Conservation (phyloP, 2,113 vertebrate species). For the Nymphicus hollandicus region DNA sequence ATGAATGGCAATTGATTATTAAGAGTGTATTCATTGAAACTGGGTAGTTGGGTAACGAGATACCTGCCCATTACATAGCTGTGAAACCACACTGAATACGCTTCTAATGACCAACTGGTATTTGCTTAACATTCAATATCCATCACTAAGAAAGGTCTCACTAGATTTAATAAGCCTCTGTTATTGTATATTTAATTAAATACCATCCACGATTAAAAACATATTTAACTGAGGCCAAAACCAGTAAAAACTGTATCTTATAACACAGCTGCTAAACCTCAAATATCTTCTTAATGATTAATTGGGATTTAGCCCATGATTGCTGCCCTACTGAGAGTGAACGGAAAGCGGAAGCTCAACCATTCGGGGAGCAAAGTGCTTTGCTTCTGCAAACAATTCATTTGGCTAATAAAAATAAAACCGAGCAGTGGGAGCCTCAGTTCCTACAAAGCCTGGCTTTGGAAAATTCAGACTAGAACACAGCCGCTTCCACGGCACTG, state of each 20-base stretch:
- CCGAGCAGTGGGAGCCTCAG: not conserved
- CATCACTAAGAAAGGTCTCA: slow-evolving; percentile 35
- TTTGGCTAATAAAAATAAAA: slow-evolving; percentile 18
- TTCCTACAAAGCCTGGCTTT: not conserved
- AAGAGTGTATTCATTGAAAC: slow-evolving; percentile 26
- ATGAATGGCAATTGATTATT: slow-evolving; percentile 56
- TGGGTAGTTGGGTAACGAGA: slow-evolving; percentile 42
- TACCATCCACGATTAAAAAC: slow-evolving; percentile 65
- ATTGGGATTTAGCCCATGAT: slow-evolving; percentile 58
- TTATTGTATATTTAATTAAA: slow-evolving; percentile 70
- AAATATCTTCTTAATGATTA: slow-evolving; percentile 67
- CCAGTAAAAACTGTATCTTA: slow-evolving; percentile 62
- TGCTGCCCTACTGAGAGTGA: not conserved
- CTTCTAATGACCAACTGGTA: slow-evolving; percentile 42
- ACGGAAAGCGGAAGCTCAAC: slow-evolving; percentile 10
- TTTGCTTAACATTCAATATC: slow-evolving; percentile 63
- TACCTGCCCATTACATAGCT: slow-evolving; percentile 40
- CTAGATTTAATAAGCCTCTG: slow-evolving; percentile 62
- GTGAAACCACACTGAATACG: slow-evolving; percentile 53
- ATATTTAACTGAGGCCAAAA: slow-evolving; percentile 61
- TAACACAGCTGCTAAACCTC: slow-evolving; percentile 69
- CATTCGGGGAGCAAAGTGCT: slow-evolving; percentile 25
- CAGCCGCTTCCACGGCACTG: accelerated
- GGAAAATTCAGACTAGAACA: not conserved
- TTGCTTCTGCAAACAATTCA: slow-evolving; percentile 61